Evolutionary conservation across 2,113 vertebrate species (phyloP).

Genomic region (Bufo gargarizans): DNA sequence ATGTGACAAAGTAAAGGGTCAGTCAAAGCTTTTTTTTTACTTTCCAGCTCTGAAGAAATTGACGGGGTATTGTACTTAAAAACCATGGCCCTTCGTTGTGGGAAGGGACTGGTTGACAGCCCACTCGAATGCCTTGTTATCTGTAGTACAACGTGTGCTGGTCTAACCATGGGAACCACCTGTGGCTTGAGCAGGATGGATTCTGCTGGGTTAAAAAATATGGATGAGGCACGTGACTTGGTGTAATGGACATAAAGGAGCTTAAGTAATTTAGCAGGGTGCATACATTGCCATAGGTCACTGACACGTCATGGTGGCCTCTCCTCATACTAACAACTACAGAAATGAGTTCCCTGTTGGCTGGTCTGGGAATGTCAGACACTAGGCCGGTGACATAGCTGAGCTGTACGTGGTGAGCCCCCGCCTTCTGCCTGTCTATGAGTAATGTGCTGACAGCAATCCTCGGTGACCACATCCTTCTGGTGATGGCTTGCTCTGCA

Average conservation of each 20-base stretch:
- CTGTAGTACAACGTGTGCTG: too few relatives aligned
- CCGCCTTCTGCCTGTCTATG: constrained; percentile 25
- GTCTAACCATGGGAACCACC: neutral
- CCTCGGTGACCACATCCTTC: constrained; percentile 55
- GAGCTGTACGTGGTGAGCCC: constrained; percentile 3
- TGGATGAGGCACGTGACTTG: neutral
- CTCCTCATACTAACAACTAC: neutral
- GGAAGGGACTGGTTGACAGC: too few relatives aligned
- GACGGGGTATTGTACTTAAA: too few relatives aligned
- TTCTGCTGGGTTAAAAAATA: neutral
- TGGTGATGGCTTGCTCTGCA: constrained; percentile 20
- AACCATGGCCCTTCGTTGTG: too few relatives aligned
- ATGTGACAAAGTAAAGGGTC: too few relatives aligned
- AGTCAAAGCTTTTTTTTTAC: too few relatives aligned
- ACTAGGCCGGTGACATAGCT: constrained; percentile 22
- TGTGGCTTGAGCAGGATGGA: neutral
- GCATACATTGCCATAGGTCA: neutral
- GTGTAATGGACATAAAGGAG: neutral
- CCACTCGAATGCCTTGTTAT: too few relatives aligned
- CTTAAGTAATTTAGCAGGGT: neutral
- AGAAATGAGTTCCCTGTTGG: neutral
- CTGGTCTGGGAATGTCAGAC: neutral
- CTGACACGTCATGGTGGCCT: neutral
- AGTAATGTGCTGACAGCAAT: constrained; percentile 55
- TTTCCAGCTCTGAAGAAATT: too few relatives aligned